These are phyloP conservation scores for Drosophila bunnanda DNA, from an alignment of 2,888 invertebrate species.

Conservation along the genomic window DNA sequence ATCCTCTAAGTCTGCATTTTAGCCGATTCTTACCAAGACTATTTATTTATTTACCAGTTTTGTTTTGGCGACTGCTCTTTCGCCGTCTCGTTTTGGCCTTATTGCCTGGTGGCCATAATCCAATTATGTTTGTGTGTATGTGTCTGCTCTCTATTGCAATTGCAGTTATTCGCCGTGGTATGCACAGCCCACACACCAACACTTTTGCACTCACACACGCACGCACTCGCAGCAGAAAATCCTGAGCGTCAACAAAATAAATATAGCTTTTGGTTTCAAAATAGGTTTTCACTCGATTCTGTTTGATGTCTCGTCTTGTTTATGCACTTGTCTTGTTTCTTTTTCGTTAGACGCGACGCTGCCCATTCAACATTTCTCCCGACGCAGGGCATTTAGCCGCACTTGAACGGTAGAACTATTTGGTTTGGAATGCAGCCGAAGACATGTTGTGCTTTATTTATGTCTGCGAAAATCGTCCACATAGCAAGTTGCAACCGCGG, in stretches of 20 bases:
- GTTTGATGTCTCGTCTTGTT: constrained; percentile 53
- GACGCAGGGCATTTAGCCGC: constrained; percentile 19
- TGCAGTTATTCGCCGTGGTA: constrained; percentile 50
- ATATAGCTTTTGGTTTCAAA: constrained; percentile 36
- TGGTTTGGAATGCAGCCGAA: constrained; percentile 16
- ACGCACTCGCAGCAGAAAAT: constrained; percentile 32
- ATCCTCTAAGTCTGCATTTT: constrained; percentile 21
- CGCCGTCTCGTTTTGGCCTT: constrained; percentile 31
- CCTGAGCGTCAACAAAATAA: constrained; percentile 35
- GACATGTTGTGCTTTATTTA: constrained; percentile 20
- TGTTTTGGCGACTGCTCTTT: constrained; percentile 30
- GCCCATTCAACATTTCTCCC: constrained; percentile 53
- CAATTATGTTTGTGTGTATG: constrained; percentile 58
- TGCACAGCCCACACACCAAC: constrained; percentile 36
- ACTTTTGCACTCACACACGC: constrained; percentile 31
- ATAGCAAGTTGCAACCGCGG: too few relatives aligned
- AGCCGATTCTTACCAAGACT: constrained; percentile 30
- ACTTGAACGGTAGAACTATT: constrained; percentile 8
- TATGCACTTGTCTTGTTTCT: constrained; percentile 40
- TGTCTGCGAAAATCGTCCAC: constrained; percentile 55
- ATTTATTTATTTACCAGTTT: constrained; percentile 62
- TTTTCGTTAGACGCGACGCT: constrained; percentile 58
- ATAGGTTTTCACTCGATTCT: constrained; percentile 60
- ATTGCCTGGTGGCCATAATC: constrained; percentile 56
- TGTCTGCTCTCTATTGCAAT: constrained; percentile 53